Evolutionary conservation across 2,113 vertebrate species (phyloP), one percentile per base, ranked within the genome.

Genomic region (Pseudolaguvia tuberculata): DNA sequence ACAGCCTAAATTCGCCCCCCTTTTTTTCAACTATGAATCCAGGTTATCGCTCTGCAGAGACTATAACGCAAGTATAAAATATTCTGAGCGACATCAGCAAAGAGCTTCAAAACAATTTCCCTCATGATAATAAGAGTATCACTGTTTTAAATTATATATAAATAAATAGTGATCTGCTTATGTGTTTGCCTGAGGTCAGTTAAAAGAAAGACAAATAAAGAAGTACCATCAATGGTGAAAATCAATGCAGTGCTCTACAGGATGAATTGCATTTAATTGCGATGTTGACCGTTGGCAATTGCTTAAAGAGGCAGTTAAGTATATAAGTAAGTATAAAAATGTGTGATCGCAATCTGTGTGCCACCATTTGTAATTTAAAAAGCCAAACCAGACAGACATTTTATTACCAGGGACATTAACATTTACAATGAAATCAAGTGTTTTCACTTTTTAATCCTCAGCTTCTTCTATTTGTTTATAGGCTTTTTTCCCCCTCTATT

Each of bases 281-380:
- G 72, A 72, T 73, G 75, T 77, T 67, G 78, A 66, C 79, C 67
- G 42, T 71, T 70, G 74, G 73, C 35, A 51, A 83, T 80, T 76
- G 67, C 67, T 78, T 80, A 79, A 81, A 84, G 58, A 75, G 77
- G 80, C 70, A 75, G 79, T 72, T 27, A 67, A 66, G 70, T 78
- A 76, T 72, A 70, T 82, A 78, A 81, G 74, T 42, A 61, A 80
- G 73, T 29, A 42, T 42, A 42, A 42, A 8, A 5, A 42, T 29
- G 62, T 48, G 48, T 15, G 17, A 52, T 77, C 47, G 4, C 65
- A 65, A 70, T 79, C 45, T 81, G 67, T 20, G 9, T 14, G 15
- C 61, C 25, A 53, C 70, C 77, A 50, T 67, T 62, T 47, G 50
- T 58, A 29, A 25, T 31, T 13, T 20, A 63, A 65, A 50, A 65